These are phyloP conservation scores for Panulirus ornatus DNA, from an alignment of 1,140 invertebrate species.

Conservation along the genomic window DNA sequence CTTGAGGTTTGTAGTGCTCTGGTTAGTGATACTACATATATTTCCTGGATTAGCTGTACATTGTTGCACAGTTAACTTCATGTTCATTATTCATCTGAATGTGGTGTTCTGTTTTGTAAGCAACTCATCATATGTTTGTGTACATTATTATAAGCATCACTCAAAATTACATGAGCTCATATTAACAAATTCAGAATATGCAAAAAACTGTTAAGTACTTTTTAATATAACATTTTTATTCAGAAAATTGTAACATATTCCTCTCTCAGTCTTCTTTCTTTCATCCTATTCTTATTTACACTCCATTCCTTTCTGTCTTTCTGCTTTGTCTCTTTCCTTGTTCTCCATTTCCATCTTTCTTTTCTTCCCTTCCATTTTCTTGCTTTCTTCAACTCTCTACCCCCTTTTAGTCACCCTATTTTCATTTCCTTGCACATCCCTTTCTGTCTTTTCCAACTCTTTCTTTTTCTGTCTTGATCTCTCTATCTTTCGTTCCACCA, in stretches of 20 bases:
- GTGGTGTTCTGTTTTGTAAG: too few relatives aligned
- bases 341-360: background rate
- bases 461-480: background rate
- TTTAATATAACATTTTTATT: too few relatives aligned
- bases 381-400: background rate
- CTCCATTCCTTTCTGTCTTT: constrained; percentile 28
- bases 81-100: too few relatives aligned
- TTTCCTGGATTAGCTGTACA: too few relatives aligned
- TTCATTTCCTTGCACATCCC: background rate
- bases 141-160: too few relatives aligned
- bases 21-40: too few relatives aligned
- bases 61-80: too few relatives aligned
- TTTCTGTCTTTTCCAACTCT: background rate
- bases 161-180: too few relatives aligned
- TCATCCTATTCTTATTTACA: constrained; percentile 1
- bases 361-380: background rate
- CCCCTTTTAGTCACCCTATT: background rate
- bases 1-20: too few relatives aligned
- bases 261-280: constrained; percentile 21
- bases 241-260: too few relatives aligned
- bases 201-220: background rate
- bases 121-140: too few relatives aligned
- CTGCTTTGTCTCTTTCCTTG: constrained; percentile 1
- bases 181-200: background rate
- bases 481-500: too few relatives aligned